phyloP scores from a whole-genome alignment of 64 coral and sea anemone genomes.

The Actinia tenebrosa region DNA sequence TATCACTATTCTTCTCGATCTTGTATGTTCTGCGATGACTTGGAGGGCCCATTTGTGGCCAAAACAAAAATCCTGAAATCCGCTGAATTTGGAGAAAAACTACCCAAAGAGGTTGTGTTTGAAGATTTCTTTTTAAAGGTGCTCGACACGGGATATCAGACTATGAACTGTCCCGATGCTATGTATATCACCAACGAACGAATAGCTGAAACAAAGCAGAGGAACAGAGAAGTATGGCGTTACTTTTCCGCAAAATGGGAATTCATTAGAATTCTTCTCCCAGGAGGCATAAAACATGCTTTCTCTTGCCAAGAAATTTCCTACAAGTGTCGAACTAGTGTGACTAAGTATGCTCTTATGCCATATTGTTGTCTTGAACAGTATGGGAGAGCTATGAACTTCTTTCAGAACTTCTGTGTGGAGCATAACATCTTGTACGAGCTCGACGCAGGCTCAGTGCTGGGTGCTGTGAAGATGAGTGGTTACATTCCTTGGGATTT shows the following conservation, averaged over 20 bases:
- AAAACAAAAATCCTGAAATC: slow-evolving; percentile 37
- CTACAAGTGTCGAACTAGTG: slow-evolving; percentile 13
- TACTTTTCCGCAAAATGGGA: slow-evolving; percentile 22
- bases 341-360: slow-evolving; percentile 7
- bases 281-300: slow-evolving; percentile 10
- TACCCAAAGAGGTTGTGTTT: slow-evolving; percentile 42
- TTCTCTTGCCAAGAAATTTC: slow-evolving; percentile 31
- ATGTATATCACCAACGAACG: slow-evolving; percentile 23
- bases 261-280: slow-evolving; percentile 14
- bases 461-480: slow-evolving; percentile 36
- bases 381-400: slow-evolving; percentile 17
- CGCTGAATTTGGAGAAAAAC: slow-evolving; percentile 26
- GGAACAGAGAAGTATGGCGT: background rate
- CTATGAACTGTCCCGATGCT: slow-evolving; percentile 42
- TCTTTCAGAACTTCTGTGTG: slow-evolving; percentile 39
- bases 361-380: slow-evolving; percentile 36
- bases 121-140: slow-evolving; percentile 39
- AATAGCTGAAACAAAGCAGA: background rate
- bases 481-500: slow-evolving; percentile 41
- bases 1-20: slow-evolving; percentile 41
- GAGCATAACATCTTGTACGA: slow-evolving; percentile 38
- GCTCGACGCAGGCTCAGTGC: slow-evolving; percentile 31
- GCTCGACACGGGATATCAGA: background rate
- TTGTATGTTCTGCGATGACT: slow-evolving; percentile 43
- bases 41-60: slow-evolving; percentile 46